Conservation (phyloP, 1,140 invertebrate genomes). For the Pseudomyrmex pallidus region DNA sequence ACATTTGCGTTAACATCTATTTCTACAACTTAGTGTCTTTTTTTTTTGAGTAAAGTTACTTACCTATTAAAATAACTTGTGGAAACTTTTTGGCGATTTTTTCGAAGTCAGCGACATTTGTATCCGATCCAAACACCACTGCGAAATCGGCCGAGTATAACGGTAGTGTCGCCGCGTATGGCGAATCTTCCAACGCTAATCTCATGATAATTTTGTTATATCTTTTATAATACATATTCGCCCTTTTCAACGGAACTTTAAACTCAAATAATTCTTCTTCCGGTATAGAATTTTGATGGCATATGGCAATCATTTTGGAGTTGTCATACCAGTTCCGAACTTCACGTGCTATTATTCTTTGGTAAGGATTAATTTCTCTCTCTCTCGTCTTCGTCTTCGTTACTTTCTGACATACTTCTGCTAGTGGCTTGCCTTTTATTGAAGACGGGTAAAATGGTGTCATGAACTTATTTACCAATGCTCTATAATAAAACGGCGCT, state of each 20-base stretch:
- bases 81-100: conserved; percentile 88
- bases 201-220: conserved; percentile 87
- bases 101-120: conserved; percentile 85
- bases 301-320: conserved; percentile 89
- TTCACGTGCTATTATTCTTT: conserved; percentile 89
- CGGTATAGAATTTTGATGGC: conserved; percentile 89
- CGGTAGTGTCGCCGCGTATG: conserved; percentile 80
- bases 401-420: conserved; percentile 77
- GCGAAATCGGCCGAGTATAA: conserved; percentile 80
- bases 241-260: conserved; percentile 86
- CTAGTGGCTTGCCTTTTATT: conserved; percentile 73
- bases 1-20: not conserved
- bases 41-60: conserved; percentile 62
- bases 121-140: conserved; percentile 87
- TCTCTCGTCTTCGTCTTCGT: conserved; percentile 62
- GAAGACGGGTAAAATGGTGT: conserved; percentile 86
- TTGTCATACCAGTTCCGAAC: conserved; percentile 88
- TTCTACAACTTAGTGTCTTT: not conserved
- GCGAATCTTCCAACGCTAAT: conserved; percentile 87
- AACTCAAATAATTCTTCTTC: conserved; percentile 87
- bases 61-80: conserved; percentile 88
- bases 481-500: conserved; percentile 88
- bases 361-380: conserved; percentile 87
- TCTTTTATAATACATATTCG: conserved; percentile 88
- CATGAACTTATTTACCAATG: conserved; percentile 87